Evolutionary conservation across 2,113 vertebrate species (phyloP).

Genomic region (Pygoscelis antarcticus): DNA sequence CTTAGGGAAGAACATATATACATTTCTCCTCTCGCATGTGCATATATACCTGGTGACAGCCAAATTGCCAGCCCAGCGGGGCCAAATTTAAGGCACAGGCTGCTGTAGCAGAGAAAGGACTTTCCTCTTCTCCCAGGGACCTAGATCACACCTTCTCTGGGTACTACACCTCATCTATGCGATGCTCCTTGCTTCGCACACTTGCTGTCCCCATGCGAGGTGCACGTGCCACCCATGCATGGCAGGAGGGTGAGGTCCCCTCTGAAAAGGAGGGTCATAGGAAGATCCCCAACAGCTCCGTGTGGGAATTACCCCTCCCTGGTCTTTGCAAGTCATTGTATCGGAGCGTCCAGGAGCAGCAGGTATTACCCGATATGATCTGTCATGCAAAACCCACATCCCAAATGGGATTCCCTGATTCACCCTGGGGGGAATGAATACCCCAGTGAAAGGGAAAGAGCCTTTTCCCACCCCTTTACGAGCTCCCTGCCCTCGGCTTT

Average conservation of each 20-base stretch:
- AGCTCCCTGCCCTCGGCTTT: not conserved
- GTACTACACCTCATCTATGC: rapidly evolving
- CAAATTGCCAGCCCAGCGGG: not conserved
- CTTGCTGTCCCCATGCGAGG: rapidly evolving
- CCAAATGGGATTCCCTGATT: not conserved
- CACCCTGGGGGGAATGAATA: not conserved
- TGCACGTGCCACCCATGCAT: rapidly evolving
- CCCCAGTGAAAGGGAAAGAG: not conserved
- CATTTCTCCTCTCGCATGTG: not conserved
- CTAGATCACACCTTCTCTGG: not conserved
- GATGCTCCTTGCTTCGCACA: rapidly evolving
- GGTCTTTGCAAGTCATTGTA: not conserved
- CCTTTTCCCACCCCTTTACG: not conserved
- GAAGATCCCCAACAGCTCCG: not conserved
- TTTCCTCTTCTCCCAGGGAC: not conserved
- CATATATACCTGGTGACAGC: not conserved
- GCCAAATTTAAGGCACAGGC: not conserved
- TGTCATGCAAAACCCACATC: not conserved
- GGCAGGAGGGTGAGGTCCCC: not conserved
- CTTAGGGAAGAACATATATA: not conserved
- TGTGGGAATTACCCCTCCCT: not conserved
- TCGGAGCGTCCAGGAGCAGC: not conserved
- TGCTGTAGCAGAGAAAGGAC: not conserved
- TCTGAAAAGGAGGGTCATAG: not conserved
- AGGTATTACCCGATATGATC: not conserved